These are phyloP conservation scores for Catamblyrhynchus diadema DNA, from an alignment of 2,797 vertebrate genomes.

Conservation along the genomic window DNA sequence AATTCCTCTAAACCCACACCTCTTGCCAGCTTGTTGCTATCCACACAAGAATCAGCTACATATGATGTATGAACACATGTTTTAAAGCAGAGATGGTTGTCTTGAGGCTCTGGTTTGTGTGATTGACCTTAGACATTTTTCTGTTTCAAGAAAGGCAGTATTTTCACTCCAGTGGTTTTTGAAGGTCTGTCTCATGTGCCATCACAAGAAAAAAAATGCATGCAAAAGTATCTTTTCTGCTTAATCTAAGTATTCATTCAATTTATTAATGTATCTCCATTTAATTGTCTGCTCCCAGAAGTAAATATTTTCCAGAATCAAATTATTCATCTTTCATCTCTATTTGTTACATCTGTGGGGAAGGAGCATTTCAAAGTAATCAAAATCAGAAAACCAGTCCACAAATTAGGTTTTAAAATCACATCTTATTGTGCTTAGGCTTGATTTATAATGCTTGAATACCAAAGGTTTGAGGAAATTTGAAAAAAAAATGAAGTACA, in stretches of 20 bases:
- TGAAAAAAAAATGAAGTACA: neutral
- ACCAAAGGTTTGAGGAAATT: neutral
- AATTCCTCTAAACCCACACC: neutral
- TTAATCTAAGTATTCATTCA: neutral
- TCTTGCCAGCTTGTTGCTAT: neutral
- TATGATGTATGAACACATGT: neutral
- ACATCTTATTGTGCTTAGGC: neutral
- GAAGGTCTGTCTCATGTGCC: neutral
- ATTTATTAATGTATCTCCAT: neutral
- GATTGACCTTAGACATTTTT: neutral
- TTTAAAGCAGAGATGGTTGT: neutral
- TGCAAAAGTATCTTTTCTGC: neutral
- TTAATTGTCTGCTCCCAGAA: neutral
- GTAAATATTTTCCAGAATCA: neutral
- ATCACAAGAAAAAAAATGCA: neutral
- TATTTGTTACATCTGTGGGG: neutral
- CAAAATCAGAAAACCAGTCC: neutral
- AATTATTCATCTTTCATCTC: neutral
- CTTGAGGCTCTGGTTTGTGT: neutral
- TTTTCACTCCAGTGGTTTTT: neutral
- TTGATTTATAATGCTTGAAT: neutral
- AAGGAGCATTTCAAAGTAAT: neutral
- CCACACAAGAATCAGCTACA: neutral
- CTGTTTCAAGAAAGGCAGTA: neutral
- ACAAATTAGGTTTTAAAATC: neutral